Base-by-base conservation (phyloP, 2,113 vertebrate genomes). In the Syngnathus floridae region DNA sequence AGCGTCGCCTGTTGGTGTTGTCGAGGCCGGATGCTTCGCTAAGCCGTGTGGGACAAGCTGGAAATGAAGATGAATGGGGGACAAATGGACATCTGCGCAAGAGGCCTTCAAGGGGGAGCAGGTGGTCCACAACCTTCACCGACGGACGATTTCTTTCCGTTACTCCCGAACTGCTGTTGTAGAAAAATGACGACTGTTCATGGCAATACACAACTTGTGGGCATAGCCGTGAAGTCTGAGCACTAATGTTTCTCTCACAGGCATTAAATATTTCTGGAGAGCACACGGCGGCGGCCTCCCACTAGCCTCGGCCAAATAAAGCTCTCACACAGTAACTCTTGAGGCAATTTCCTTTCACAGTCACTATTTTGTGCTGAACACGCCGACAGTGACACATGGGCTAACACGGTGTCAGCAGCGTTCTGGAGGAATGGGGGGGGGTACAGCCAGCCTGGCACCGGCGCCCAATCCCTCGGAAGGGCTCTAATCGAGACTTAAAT, bases 11-110 rank as follows among this genome's bases (percentile, higher is more conserved):
- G 19, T 21, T 40, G 54, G 51, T 71, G 70, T 73, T 52, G 78
- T 79, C 66, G 57, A 64, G 65, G 45, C 52, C 5, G 41, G 67
- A 52, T 61, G 56, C 40, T 7, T 72, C 69, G 35, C 35, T 40
- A 16, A 72, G 58, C 65, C 74, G 56, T 10, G 65, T 49, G 77
- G 82, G 73, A 76, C 36, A 64, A 41, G 67, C 70, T 10, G 64
- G 49, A 74, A 76, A 77, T 67, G 62, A 75, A 82, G 82, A 83
- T 70, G 67, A 87, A 78, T 76, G 72, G 77, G 64, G 76, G 80
- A 82, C 75, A 76, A 79, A 79, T 72, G 55, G 64, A 36, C n/a
- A 64, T 79, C 12, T 75, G 40, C 76, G 79, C 22, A 64, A 52
- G 60, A 31, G 12, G 65, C 80, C 71, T 72, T 62, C 65, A 77